Conservation (phyloP, 2,888 invertebrate species). For the Carcina quercana region DNA sequence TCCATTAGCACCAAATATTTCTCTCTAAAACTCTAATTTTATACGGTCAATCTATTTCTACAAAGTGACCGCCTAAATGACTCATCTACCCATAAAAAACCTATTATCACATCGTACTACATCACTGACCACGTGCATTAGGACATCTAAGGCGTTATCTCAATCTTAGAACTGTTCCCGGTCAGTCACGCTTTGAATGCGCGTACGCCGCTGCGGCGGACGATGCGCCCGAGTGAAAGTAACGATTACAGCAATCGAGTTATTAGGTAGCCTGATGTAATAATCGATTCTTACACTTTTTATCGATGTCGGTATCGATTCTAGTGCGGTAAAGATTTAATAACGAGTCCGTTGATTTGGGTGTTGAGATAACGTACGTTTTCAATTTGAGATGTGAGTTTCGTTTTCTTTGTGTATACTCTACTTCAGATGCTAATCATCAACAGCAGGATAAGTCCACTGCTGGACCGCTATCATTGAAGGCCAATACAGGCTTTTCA, state of each 20-base stretch:
- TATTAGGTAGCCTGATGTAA: slow-evolving; percentile 61
- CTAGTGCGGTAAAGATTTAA: slow-evolving; percentile 1
- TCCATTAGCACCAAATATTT: no score
- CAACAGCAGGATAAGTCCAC: no score
- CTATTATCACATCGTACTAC: no score
- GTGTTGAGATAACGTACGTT: no score
- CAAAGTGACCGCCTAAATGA: no score
- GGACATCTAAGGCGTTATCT: slow-evolving; percentile 19
- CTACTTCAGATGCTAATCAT: no score
- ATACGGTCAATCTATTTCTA: no score
- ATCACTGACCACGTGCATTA: slow-evolving; percentile 1
- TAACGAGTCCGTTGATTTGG: no score
- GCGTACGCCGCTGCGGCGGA: slow-evolving; percentile 26
- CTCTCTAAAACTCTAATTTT: no score
- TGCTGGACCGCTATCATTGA: no score
- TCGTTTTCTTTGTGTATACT: not conserved
- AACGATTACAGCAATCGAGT: slow-evolving; percentile 55
- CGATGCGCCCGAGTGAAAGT: slow-evolving; percentile 59
- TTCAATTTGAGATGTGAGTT: not conserved
- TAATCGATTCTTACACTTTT: slow-evolving; percentile 50
- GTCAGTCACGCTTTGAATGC: slow-evolving; percentile 40
- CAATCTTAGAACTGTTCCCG: slow-evolving; percentile 32
- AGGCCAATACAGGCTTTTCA: no score
- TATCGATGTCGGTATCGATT: slow-evolving; percentile 16
- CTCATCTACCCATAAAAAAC: no score